Evolutionary conservation across 2,113 vertebrate species (phyloP).

Genomic region (Morone saxatilis): DNA sequence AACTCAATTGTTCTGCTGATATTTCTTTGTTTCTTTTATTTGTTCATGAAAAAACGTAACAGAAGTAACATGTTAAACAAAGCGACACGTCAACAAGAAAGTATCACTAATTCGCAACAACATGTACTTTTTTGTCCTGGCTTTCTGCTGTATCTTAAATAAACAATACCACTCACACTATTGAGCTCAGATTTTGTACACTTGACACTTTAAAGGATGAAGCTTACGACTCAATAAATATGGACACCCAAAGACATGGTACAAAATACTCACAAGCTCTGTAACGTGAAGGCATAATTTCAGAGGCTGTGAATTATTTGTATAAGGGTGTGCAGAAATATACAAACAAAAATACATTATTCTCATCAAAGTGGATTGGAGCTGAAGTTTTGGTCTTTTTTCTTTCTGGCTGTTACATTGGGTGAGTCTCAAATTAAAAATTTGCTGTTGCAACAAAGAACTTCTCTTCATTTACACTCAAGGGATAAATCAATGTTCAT

Average conservation of each 20-base stretch:
- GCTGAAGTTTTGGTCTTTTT: conserved; percentile 23
- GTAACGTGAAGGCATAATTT: not conserved
- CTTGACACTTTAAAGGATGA: not conserved
- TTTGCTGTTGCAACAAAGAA: accelerated
- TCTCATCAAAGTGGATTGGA: conserved; percentile 16
- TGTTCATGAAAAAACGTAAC: too few species aligned
- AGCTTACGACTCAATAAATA: conserved; percentile 2
- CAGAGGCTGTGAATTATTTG: not conserved
- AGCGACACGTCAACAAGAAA: too few species aligned
- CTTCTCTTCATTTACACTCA: not conserved
- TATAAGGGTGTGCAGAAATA: not conserved
- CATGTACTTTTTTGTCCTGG: not conserved
- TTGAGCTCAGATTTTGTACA: too few species aligned
- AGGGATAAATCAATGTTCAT: not conserved
- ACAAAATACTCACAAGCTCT: not conserved
- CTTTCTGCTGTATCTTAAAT: conserved; percentile 1
- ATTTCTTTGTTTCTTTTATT: too few species aligned
- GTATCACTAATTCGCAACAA: too few species aligned
- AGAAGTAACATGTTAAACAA: not conserved
- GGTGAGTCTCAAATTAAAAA: conserved; percentile 30
- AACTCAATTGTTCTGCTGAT: not conserved
- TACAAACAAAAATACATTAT: not conserved
- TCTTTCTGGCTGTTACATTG: conserved; percentile 20
- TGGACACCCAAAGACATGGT: not conserved
- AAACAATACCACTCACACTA: not conserved